These are phyloP conservation scores for Calycopis cecrops DNA, from an alignment of 1,140 invertebrate species.

Conservation along the genomic window DNA sequence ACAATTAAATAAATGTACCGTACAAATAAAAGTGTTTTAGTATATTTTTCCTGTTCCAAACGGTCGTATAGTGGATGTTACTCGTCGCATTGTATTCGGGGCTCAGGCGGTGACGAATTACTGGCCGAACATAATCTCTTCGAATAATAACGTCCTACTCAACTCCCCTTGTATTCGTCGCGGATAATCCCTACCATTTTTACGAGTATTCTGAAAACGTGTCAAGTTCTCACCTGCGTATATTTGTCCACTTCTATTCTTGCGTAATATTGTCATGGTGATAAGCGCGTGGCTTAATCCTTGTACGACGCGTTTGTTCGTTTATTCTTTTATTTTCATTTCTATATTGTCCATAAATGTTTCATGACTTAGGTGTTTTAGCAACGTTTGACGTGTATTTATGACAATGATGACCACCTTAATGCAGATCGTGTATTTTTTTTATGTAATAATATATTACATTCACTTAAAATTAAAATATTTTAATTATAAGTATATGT, in stretches of 20 bases:
- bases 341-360: too few relatives aligned
- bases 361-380: too few relatives aligned
- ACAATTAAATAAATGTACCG: conserved; percentile 7
- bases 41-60: background rate
- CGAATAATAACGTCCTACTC: conserved; percentile 24
- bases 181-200: conserved; percentile 32
- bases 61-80: background rate
- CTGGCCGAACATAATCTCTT: conserved; percentile 24
- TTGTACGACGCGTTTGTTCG: background rate
- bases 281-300: conserved; percentile 15
- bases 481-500: too few relatives aligned
- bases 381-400: too few relatives aligned
- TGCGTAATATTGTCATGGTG: conserved; percentile 20
- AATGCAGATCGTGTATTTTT: too few relatives aligned
- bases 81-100: conserved; percentile 15
- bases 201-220: conserved; percentile 28
- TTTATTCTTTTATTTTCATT: too few relatives aligned
- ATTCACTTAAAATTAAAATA: too few relatives aligned
- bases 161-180: conserved; percentile 23
- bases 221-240: conserved; percentile 37
- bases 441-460: too few relatives aligned
- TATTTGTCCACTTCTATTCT: conserved; percentile 25
- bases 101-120: conserved; percentile 24
- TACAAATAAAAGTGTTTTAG: background rate
- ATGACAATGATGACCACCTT: too few relatives aligned